Evolutionary conservation across 37 sponge, comb jelly and placozoan genomes (phyloP).

Genomic region (Ephydatia muelleri): DNA sequence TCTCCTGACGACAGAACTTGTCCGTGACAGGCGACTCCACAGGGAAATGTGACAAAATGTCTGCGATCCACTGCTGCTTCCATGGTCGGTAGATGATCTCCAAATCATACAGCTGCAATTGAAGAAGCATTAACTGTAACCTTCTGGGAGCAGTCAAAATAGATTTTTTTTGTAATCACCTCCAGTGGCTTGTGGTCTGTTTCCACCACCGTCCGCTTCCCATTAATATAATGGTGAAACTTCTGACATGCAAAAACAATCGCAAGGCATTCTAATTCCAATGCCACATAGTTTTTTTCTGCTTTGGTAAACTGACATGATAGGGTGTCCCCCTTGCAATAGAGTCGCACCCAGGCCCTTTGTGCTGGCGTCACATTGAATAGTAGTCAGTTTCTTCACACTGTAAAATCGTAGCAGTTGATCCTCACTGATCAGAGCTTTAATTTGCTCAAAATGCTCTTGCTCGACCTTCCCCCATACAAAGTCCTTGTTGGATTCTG

Average conservation of each 20-base stretch:
- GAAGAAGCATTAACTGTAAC: conserved; percentile 35
- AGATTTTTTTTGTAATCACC: conserved; percentile 19
- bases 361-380: conserved; percentile 31
- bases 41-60: background rate
- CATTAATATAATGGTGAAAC: conserved; percentile 41
- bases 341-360: conserved; percentile 26
- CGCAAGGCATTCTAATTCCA: conserved; percentile 24
- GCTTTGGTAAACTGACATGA: conserved; percentile 24
- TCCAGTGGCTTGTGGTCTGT: conserved; percentile 58
- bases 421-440: conserved; percentile 2
- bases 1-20: background rate
- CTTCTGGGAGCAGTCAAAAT: conserved; percentile 24
- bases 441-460: background rate
- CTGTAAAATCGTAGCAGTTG: conserved; percentile 18
- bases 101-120: conserved; percentile 27
- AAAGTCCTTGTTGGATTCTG: background rate
- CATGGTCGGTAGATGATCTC: conserved; percentile 12
- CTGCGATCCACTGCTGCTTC: conserved; percentile 12
- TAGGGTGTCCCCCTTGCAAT: conserved; percentile 23
- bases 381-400: background rate
- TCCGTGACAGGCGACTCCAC: background rate
- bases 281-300: conserved; percentile 21
- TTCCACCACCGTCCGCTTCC: conserved; percentile 13
- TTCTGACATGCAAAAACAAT: conserved; percentile 24
- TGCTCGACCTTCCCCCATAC: background rate